These are phyloP conservation scores for Poeciliopsis paucimaculata DNA, from an alignment of 2,797 vertebrate genomes.

Conservation along the genomic window DNA sequence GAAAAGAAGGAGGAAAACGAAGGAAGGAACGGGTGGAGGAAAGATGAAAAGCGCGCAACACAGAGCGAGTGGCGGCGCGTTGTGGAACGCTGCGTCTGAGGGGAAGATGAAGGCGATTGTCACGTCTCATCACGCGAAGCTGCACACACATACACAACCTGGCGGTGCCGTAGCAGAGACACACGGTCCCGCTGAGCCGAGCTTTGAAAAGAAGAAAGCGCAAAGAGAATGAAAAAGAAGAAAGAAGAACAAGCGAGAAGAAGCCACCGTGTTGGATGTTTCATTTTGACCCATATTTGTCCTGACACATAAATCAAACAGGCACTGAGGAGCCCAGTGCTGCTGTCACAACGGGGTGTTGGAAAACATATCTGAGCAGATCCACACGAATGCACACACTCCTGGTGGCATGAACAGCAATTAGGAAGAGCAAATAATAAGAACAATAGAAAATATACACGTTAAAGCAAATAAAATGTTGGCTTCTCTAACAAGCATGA, in stretches of 20 bases:
- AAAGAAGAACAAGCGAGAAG: conserved; percentile 77
- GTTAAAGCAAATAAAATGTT: conserved; percentile 41
- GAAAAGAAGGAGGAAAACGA: conserved; percentile 37
- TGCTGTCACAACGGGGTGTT: conserved; percentile 63
- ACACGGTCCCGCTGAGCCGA: conserved; percentile 70
- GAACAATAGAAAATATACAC: conserved; percentile 46
- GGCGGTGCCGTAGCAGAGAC: conserved; percentile 61
- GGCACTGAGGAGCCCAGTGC: conserved; percentile 65
- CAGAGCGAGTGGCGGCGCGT: conserved; percentile 70
- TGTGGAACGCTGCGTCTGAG: conserved; percentile 76
- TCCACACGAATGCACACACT: conserved; percentile 47
- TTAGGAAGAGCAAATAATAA: conserved; percentile 64
- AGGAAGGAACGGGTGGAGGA: conserved; percentile 58
- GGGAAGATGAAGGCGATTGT: conserved; percentile 82
- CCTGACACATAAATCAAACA: conserved; percentile 76
- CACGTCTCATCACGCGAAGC: conserved; percentile 74
- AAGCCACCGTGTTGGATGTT: conserved; percentile 74
- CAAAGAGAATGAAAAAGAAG: conserved; percentile 77
- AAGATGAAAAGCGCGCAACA: conserved; percentile 76
- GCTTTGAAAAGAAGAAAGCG: conserved; percentile 80
- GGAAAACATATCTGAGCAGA: conserved; percentile 62
- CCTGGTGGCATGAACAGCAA: conserved; percentile 63
- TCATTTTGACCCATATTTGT: conserved; percentile 81
- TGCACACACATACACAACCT: conserved; percentile 47
- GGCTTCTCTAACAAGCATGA: conserved; percentile 60